Base-by-base conservation (phyloP, 92 coral and sea anemone species). In the Pocillopora grandis region DNA sequence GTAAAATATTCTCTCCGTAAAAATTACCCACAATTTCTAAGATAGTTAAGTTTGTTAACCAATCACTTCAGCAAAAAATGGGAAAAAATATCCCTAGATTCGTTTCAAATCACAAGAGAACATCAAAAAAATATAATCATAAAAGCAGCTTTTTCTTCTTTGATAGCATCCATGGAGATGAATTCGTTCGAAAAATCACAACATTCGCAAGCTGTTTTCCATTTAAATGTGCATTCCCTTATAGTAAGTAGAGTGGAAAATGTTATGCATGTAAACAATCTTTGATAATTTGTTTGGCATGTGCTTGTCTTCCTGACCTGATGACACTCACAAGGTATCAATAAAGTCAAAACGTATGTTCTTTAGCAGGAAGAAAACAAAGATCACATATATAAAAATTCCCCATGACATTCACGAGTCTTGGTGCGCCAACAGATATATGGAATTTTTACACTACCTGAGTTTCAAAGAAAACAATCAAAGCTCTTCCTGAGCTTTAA, bases 221-320 rank as follows among this genome's bases (percentile, higher is more conserved):
- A 81, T 71, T 71, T 19, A 63, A 18, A 73, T 59, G 55, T 17
- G 18, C 69, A 82, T 71, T 72, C 86, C 52, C 66, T 73, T 27
- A 18, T 61, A 63, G 79, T 27, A 27, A 48, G 80, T 64, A 55
- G 62, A 60, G 80, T 74, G 75, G 59, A 57, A 75, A 72, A 89
- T 89, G 87, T 85, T 69, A 85, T 80, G 86, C 48, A 89, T 89
- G 92, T 67, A 62, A 89, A 85, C 72, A 77, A 89, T 89, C 80
- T 76, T 78, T 66, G 78, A 48, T 86, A 75, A 76, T 72, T 59
- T 83, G 61, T 72, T 10, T 62, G 86, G 73, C 78, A 81, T 52
- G 70, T 71, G 73, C 85, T 68, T 76, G 58, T 61, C 17, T 58
- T 59, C 37, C 60, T 69, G 77, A 70, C 67, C 67, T n/a, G 35